Conservation (phyloP, 2,797 vertebrate genomes). For the Neosilurus mollespiculum region DNA sequence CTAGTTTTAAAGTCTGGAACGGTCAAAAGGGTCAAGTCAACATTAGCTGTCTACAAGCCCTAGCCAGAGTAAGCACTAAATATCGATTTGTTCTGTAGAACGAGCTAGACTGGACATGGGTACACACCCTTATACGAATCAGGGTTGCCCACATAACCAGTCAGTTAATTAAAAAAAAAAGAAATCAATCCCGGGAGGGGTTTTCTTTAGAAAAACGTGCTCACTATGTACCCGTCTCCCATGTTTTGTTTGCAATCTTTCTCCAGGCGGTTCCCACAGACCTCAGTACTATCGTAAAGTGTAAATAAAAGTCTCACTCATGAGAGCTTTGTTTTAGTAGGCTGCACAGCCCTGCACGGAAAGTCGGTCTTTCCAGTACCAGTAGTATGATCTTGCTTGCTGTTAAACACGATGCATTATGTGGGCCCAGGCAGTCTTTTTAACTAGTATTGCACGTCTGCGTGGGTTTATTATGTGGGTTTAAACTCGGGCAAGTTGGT, state of each 20-base stretch:
- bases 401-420: background rate
- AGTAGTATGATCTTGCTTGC: background rate
- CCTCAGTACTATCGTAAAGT: background rate
- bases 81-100: conserved; percentile 48
- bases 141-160: background rate
- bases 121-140: background rate
- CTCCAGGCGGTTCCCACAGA: background rate
- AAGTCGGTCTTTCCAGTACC: background rate
- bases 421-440: background rate
- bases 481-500: background rate
- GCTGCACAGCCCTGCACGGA: background rate
- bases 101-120: background rate
- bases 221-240: background rate
- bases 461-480: background rate
- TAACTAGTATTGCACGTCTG: background rate
- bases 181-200: too few species aligned
- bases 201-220: background rate
- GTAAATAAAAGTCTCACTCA: background rate
- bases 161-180: background rate
- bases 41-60: background rate
- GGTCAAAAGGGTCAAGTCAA: conserved; percentile 44
- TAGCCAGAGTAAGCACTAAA: conserved; percentile 24
- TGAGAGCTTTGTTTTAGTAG: background rate
- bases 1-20: conserved; percentile 48
- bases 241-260: background rate